phyloP scores from a whole-genome alignment of 2,113 vertebrate genomes.

The Alaudala cheleensis region DNA sequence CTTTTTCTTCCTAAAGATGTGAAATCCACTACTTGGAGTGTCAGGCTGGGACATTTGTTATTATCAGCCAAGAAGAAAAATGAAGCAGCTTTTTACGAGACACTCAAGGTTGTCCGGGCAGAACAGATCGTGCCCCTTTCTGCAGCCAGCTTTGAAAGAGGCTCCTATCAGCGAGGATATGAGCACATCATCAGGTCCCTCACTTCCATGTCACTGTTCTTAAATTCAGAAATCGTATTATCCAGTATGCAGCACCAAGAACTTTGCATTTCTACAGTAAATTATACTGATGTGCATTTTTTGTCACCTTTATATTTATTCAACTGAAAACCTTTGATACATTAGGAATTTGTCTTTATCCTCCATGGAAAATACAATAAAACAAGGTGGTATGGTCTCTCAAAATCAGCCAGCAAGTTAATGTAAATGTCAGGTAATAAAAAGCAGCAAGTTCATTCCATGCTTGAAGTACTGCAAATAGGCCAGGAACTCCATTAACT shows the following conservation, averaged over 20 bases:
- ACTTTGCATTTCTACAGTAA: not conserved
- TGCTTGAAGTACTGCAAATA: not conserved
- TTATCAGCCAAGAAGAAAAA: conserved; percentile 91
- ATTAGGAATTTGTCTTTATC: not conserved
- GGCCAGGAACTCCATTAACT: not conserved
- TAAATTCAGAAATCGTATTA: not conserved
- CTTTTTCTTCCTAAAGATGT: conserved; percentile 72
- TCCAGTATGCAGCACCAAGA: not conserved
- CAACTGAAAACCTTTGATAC: not conserved
- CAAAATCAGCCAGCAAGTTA: not conserved
- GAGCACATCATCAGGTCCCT: conserved; percentile 93
- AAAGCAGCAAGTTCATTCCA: not conserved
- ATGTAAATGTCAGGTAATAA: not conserved
- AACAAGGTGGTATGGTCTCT: not conserved
- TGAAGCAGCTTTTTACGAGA: conserved; percentile 81
- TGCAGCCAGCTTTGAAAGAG: conserved; percentile 96
- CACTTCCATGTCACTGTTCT: not conserved
- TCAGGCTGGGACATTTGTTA: conserved; percentile 89
- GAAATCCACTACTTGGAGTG: conserved; percentile 91
- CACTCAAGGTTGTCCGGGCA: conserved; percentile 88
- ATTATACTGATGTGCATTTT: not conserved
- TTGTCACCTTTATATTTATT: not conserved
- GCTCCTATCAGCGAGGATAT: conserved; percentile 97
- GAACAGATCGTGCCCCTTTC: conserved; percentile 98
- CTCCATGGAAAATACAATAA: not conserved